Base-by-base conservation (phyloP, 1,140 invertebrate genomes). In the Zaprionus kolodkinae region DNA sequence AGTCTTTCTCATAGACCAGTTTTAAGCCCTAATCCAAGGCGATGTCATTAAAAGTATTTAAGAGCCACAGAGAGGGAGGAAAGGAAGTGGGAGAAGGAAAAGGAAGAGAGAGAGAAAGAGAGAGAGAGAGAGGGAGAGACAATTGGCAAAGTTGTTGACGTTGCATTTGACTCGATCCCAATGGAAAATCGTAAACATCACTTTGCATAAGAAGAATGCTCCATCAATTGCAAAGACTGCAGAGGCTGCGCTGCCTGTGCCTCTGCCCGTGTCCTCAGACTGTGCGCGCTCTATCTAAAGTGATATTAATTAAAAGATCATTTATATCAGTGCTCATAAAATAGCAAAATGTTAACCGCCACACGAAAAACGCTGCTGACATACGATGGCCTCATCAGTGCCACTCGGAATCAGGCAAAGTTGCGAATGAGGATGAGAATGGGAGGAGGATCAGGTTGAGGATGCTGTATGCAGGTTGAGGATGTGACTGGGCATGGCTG, bases 271-370 rank as follows among this genome's bases (percentile, higher is more conserved):
- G 13, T 43, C n/a, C 13, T 33, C 25, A 40, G 11, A 25, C 64
- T n/a, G 9, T 2, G 35, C 10, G n/a, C 38, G 61, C 60, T 72
- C 87, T 91, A 91, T 91, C 87, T 91, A 87, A 91, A 91, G 87
- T 91, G 87, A 91, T 91, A 91, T 91, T 91, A 91, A 91, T 91
- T 91, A 87, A 91, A 91, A 91, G 88, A 87, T 91, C 87, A 91
- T 91, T 91, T 91, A 91, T 91, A 91, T 91, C 87, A 82, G 75
- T 87, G 88, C 78, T 85, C 88, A 87, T 91, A 91, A 91, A 91
- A 91, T 91, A 91, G 87, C 80, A 77, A 87, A 91, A 91, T 87
- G 83, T 74, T 84, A 52, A 77, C 52, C 57, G 67, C 62, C 62
- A 65, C 72, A 70, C 71, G 61, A 77, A 75, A 78, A 70, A 78